Percentiles rank a stretch among this genome's conserved stretches.
phyloP scores from a whole-genome alignment of 1,140 invertebrate genomes.

The Nautilus pompilius region DNA sequence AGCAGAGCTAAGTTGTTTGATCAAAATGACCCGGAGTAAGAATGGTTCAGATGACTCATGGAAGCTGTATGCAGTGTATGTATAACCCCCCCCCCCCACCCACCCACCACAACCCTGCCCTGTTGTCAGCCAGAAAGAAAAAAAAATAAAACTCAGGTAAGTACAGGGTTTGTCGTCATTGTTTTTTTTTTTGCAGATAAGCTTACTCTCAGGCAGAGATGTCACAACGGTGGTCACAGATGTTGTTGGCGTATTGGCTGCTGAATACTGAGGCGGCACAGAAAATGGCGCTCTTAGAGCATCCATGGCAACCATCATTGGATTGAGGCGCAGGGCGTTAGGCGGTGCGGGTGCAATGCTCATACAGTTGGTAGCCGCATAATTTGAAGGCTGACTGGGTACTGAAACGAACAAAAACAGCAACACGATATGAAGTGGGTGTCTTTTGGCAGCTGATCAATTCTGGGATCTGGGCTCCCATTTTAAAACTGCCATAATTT shows the following conservation, averaged over 20 bases:
- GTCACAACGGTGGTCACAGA: neutral
- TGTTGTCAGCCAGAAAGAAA: neutral
- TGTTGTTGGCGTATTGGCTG: neutral
- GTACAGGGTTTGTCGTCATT: no score
- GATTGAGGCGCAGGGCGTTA: neutral
- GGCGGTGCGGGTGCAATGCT: slow-evolving; percentile 1
- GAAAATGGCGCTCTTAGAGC: slow-evolving; percentile 10
- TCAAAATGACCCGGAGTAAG: no score
- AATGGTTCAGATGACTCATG: neutral
- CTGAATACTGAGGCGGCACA: slow-evolving; percentile 15
- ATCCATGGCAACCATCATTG: slow-evolving; percentile 10
- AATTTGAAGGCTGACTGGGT: slow-evolving; percentile 8
- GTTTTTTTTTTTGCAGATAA: no score
- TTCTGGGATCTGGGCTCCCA: no score
- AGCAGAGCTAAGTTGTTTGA: no score
- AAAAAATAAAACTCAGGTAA: neutral
- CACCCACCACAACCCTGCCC: neutral
- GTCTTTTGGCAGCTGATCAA: no score
- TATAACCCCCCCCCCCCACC: neutral
- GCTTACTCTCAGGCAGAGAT: neutral
- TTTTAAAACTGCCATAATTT: no score
- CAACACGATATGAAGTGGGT: no score
- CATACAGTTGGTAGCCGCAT: slow-evolving; percentile 9
- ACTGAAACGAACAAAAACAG: no score
- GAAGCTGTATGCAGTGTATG: neutral